Evolutionary conservation across 2,797 vertebrate genomes (phyloP).

Genomic region (Parambassis ranga): DNA sequence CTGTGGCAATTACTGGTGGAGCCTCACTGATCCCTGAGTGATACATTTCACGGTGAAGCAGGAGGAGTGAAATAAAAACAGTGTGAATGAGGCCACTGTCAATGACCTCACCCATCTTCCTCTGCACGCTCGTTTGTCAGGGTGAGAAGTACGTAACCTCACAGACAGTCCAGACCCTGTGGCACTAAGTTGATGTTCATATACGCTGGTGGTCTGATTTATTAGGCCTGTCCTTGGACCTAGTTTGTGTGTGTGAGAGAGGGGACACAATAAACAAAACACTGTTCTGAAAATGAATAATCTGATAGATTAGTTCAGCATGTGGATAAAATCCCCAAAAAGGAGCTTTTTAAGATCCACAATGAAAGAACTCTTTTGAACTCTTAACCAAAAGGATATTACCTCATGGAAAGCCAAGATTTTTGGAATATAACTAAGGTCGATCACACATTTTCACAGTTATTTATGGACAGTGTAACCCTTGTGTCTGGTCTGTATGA

Average conservation of each 20-base stretch:
- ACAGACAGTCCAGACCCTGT: conserved; percentile 7
- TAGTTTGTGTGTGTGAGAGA: not conserved
- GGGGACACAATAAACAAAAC: not conserved
- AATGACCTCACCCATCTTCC: conserved; percentile 13
- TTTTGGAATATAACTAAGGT: conserved; percentile 8
- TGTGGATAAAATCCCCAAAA: not conserved
- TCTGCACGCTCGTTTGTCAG: conserved; percentile 9
- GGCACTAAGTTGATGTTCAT: conserved; percentile 13
- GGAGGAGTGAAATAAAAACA: conserved; percentile 4
- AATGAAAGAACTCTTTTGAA: conserved; percentile 28
- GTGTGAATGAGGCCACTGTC: not conserved
- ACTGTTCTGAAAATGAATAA: not conserved
- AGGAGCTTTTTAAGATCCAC: conserved; percentile 11
- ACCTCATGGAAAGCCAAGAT: not conserved
- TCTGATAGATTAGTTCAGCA: not conserved
- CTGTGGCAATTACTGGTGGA: conserved; percentile 25
- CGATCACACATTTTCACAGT: too few relatives aligned
- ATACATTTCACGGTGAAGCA: conserved; percentile 38
- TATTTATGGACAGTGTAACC: not conserved
- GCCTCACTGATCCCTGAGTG: conserved; percentile 21
- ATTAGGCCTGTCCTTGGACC: conserved; percentile 3
- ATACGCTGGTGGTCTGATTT: conserved; percentile 29
- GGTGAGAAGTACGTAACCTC: conserved; percentile 3
- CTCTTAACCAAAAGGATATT: not conserved
- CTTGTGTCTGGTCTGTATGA: not conserved